phyloP scores from a whole-genome alignment of 2,113 vertebrate species.

The Sigmodon hispidus region DNA sequence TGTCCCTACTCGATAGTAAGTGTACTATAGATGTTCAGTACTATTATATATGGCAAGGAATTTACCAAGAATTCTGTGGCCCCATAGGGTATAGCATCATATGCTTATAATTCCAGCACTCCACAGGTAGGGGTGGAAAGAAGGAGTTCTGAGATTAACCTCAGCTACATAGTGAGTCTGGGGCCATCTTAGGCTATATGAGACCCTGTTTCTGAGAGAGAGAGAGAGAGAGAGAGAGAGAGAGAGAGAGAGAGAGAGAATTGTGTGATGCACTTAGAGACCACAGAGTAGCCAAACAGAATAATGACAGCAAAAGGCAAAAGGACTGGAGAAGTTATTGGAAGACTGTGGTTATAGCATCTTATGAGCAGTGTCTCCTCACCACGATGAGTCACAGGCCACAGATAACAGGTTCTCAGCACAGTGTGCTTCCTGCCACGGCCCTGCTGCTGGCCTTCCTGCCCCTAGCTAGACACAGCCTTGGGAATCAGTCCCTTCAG shows the following conservation, averaged over 20 bases:
- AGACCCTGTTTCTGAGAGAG: background rate
- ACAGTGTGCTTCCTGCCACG: background rate
- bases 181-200: background rate
- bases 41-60: background rate
- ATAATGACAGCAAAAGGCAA: background rate
- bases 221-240: too few species aligned
- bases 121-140: background rate
- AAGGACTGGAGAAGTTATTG: background rate
- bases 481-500: background rate
- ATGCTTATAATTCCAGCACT: background rate
- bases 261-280: background rate
- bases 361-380: background rate
- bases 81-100: background rate
- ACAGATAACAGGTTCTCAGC: background rate
- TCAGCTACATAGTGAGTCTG: background rate
- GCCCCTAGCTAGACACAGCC: background rate
- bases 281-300: background rate
- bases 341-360: background rate
- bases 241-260: background rate
- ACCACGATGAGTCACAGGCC: background rate
- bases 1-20: background rate
- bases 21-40: background rate
- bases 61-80: background rate
- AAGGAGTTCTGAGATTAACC: background rate
- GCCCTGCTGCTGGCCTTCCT: background rate